phyloP scores from a whole-genome alignment of 2,113 vertebrate genomes.

The Spheniscus mendiculus region DNA sequence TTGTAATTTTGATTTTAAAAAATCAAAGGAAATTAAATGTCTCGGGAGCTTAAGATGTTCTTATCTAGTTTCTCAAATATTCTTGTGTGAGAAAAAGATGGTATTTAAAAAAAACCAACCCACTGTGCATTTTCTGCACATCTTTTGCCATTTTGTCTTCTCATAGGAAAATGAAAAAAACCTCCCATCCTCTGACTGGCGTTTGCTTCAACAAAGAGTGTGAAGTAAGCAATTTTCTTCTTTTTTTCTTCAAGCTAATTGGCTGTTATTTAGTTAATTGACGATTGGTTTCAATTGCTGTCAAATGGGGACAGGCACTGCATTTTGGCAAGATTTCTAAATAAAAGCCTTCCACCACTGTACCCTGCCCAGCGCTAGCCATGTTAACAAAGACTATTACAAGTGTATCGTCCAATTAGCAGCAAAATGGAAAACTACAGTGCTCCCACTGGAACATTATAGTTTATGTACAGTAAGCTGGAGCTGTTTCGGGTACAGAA shows the following conservation, averaged over 20 bases:
- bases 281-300: conserved; percentile 35
- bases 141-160: neutral
- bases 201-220: conserved; percentile 15
- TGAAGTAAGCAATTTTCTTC: conserved; percentile 24
- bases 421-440: conserved; percentile 42
- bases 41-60: neutral
- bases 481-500: conserved; percentile 37
- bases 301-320: neutral
- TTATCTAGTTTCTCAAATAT: neutral
- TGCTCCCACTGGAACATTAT: conserved; percentile 16
- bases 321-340: conserved; percentile 19
- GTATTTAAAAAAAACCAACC: neutral
- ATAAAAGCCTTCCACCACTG: neutral
- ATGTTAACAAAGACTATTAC: conserved; percentile 4
- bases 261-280: conserved; percentile 50
- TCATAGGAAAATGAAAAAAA: neutral
- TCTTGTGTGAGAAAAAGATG: neutral
- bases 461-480: conserved; percentile 49
- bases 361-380: neutral
- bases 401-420: conserved; percentile 56
- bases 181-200: neutral
- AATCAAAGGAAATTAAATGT: neutral
- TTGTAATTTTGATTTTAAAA: neutral
- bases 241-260: conserved; percentile 28
- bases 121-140: neutral